Base-by-base conservation (phyloP, 37 sponge, comb jelly and placozoan species). In the Halichondria panicea region DNA sequence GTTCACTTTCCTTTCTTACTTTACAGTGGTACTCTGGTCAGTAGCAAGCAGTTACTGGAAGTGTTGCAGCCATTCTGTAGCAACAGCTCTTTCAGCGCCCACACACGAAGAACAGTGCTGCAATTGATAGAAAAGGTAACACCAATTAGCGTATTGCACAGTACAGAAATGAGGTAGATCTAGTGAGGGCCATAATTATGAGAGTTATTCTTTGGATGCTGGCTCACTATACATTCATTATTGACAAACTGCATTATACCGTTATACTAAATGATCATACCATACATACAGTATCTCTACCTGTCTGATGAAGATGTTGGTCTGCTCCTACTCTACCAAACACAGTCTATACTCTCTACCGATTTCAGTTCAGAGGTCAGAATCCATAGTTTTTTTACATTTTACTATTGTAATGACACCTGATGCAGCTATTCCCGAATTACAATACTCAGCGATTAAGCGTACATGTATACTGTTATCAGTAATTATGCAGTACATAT, bases 341-440 rank as follows among this genome's bases (percentile, higher is more conserved):
- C 84, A 33, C 77, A 76, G 33, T 48, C 71, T 18, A 8, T 83
- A 9, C 82, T 82, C 36, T n/a, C 57, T 19, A 24, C 19, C 28
- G 25, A 62, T 3, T 82, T 73, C 52, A 24, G 38, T 18, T 21
- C 11, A 5, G 41, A 73, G 57, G 82, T 73, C 24, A 7, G 25
- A 21, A 24, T 19, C 3, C 27, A n/a, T n/a, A n/a, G n/a, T n/a
- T n/a, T n/a, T n/a, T n/a, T n/a, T n/a, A n/a, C n/a, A n/a, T n/a
- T n/a, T n/a, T n/a, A n/a, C n/a, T n/a, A n/a, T n/a, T n/a, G n/a
- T n/a, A n/a, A n/a, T n/a, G n/a, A n/a, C n/a, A n/a, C n/a, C n/a
- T n/a, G n/a, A n/a, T n/a, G n/a, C n/a, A n/a, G n/a, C n/a, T n/a
- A n/a, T n/a, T n/a, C n/a, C n/a, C n/a, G n/a, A n/a, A n/a, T n/a